Conservation (phyloP, 2,113 vertebrate species). For the Pseudorectes ferrugineus region DNA sequence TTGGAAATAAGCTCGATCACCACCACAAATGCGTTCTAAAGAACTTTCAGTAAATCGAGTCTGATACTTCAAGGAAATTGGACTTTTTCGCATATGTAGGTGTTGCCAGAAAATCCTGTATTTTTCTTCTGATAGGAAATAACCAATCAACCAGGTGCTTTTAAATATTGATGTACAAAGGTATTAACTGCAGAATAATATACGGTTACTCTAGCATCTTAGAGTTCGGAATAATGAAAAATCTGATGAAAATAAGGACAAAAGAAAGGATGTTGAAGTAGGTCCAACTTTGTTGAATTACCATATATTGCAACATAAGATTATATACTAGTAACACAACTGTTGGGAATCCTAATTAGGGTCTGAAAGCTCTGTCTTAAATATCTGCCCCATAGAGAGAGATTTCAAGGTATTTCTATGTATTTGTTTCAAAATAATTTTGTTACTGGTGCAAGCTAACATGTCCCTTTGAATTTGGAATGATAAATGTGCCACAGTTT, state of each 20-base stretch:
- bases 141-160: not conserved
- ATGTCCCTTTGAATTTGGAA: not conserved
- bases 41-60: not conserved
- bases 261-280: not conserved
- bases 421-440: not conserved
- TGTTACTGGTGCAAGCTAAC: not conserved
- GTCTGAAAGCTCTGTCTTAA: not conserved
- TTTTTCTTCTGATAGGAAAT: not conserved
- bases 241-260: not conserved
- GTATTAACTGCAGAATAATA: not conserved
- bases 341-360: not conserved
- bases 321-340: not conserved
- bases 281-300: not conserved
- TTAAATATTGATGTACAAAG: not conserved
- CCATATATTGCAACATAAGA: not conserved
- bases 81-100: not conserved
- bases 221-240: not conserved
- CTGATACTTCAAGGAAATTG: not conserved
- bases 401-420: not conserved
- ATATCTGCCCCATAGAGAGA: not conserved
- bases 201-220: not conserved
- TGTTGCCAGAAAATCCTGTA: not conserved
- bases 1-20: not conserved
- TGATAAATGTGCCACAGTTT: not conserved
- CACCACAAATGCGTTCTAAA: not conserved